phyloP scores from a whole-genome alignment of 2,113 vertebrate genomes.

The Dasypus novemcinctus region DNA sequence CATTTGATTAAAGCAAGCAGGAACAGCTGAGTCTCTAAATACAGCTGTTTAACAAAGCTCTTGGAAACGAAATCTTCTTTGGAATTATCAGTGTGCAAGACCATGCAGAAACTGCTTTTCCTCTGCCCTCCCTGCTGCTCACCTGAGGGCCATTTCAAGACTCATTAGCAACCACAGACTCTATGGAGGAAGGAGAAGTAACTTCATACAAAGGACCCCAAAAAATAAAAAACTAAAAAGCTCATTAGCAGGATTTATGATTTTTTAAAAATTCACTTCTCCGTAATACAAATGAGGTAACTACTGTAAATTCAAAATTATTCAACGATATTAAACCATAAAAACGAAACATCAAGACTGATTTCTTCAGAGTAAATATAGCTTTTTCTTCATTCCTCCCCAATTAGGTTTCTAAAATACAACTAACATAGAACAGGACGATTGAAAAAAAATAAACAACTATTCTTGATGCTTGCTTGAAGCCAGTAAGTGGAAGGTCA shows the following conservation, averaged over 20 bases:
- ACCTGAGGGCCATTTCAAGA: not conserved
- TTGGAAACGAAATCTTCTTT: not conserved
- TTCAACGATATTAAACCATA: not conserved
- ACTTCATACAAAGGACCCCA: slow-evolving; percentile 46
- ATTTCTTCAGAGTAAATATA: not conserved
- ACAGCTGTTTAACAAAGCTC: not conserved
- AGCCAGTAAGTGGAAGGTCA: not conserved
- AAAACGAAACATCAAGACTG: not conserved
- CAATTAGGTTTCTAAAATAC: slow-evolving; percentile 1
- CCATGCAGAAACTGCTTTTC: not conserved
- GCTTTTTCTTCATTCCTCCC: not conserved
- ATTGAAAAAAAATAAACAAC: not conserved
- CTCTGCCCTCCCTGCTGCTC: not conserved
- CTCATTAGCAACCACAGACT: slow-evolving; percentile 39
- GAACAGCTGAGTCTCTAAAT: not conserved
- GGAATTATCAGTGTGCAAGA: not conserved
- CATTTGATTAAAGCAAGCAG: not conserved
- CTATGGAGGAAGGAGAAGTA: slow-evolving; percentile 29
- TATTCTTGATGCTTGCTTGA: not conserved
- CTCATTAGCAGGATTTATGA: not conserved
- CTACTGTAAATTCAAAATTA: not conserved
- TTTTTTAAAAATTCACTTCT: not conserved
- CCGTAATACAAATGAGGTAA: not conserved
- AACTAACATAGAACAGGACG: not conserved
- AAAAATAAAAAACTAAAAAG: not conserved